A percentile compares a stretch with the other conserved stretches of the same genome.
These are phyloP conservation scores for Nycticorax nycticorax DNA, from an alignment of 2,113 vertebrate species.

Conservation along the genomic window DNA sequence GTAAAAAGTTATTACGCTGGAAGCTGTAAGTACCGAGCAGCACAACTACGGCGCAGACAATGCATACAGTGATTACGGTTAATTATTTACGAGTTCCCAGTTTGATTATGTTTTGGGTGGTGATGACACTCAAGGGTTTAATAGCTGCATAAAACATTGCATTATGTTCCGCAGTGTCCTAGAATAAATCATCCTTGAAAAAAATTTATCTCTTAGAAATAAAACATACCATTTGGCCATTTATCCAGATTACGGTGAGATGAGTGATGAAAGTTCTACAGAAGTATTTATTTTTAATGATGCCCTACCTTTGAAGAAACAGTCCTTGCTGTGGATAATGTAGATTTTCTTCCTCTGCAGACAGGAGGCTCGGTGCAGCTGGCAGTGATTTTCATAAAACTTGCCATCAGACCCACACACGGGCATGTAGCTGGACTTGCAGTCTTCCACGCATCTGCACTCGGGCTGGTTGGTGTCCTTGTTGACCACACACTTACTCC, in stretches of 20 bases:
- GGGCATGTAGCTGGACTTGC: constrained; percentile 86
- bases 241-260: not conserved
- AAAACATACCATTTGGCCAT: not conserved
- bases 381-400: constrained; percentile 94
- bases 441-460: constrained; percentile 85
- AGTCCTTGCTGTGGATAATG: constrained; percentile 88
- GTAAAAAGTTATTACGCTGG: not conserved
- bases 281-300: not conserved
- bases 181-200: constrained; percentile 1
- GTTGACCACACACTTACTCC: constrained; percentile 82
- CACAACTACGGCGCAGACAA: not conserved
- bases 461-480: constrained; percentile 75
- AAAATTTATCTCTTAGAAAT: not conserved
- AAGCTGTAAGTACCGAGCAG: not conserved
- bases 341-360: constrained; percentile 84
- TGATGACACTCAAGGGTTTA: not conserved
- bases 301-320: constrained; percentile 92
- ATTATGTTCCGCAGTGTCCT: not conserved
- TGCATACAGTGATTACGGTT: not conserved
- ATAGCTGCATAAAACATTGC: not conserved
- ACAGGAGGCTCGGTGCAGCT: constrained; percentile 89
- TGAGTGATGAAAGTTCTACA: not conserved
- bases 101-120: not conserved
- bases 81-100: constrained; percentile 7
- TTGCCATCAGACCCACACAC: constrained; percentile 92